Conservation (phyloP, 1,140 invertebrate genomes). For the Odontomachus brunneus region DNA sequence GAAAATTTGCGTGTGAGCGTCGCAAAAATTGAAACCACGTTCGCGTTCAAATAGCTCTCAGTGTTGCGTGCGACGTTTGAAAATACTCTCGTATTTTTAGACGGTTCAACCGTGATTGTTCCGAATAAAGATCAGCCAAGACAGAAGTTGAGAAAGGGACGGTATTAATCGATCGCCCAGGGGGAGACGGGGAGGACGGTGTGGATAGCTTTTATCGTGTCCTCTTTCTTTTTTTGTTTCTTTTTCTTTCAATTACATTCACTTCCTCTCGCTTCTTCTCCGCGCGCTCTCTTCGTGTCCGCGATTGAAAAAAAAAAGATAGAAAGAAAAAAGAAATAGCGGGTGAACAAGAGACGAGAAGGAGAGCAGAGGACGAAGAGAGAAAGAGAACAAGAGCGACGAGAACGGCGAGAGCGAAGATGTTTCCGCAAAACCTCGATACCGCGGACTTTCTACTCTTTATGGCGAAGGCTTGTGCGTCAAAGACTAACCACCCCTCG, state of each 20-base stretch:
- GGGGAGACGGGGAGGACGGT: too few relatives aligned
- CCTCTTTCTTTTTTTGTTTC: too few relatives aligned
- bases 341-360: too few relatives aligned
- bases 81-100: neutral
- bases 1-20: too few relatives aligned
- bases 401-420: neutral
- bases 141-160: neutral
- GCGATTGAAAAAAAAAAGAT: constrained; percentile 6
- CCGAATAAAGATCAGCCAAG: neutral
- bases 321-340: too few relatives aligned
- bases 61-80: neutral
- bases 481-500: constrained; percentile 65
- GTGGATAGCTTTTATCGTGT: neutral
- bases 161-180: constrained; percentile 5
- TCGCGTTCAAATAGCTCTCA: neutral
- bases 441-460: constrained; percentile 36
- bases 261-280: constrained; percentile 14
- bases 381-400: neutral
- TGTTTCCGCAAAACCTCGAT: constrained; percentile 11
- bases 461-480: constrained; percentile 52
- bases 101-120: neutral
- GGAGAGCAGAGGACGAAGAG: too few relatives aligned
- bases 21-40: neutral
- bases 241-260: neutral
- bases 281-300: neutral